phyloP scores from a whole-genome alignment of 1,140 invertebrate genomes.

The Adoxophyes honmai region DNA sequence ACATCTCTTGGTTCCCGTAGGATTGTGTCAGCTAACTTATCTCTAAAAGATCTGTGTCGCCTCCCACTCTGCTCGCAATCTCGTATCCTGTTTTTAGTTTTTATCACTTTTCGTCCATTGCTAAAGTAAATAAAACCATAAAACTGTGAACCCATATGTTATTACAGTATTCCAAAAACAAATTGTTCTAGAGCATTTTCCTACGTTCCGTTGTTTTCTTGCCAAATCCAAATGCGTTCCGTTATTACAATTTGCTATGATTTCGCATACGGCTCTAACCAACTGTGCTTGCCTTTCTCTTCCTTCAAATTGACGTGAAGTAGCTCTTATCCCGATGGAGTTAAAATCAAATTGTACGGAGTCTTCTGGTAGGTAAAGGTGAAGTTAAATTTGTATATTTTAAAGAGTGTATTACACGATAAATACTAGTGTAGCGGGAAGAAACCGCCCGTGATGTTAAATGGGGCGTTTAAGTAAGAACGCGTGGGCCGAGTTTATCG shows the following conservation, averaged over 20 bases:
- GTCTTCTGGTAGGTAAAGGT: too few species aligned
- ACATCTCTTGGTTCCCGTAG: too few species aligned
- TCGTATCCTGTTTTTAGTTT: too few species aligned
- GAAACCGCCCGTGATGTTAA: background rate
- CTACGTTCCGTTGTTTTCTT: background rate
- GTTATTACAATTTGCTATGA: slow-evolving; percentile 3
- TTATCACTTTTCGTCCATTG: too few species aligned
- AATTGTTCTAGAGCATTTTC: slow-evolving; percentile 4
- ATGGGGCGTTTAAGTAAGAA: slow-evolving; percentile 9
- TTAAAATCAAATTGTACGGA: too few species aligned
- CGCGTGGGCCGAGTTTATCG: background rate
- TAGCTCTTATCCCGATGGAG: too few species aligned
- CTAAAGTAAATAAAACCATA: too few species aligned
- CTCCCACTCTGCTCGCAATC: too few species aligned
- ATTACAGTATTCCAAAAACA: background rate
- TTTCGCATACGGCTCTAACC: background rate
- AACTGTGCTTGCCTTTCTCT: background rate
- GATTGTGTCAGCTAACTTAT: too few species aligned
- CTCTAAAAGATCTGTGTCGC: too few species aligned
- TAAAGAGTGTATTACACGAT: slow-evolving; percentile 1
- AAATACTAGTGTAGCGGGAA: background rate
- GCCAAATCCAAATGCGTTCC: background rate
- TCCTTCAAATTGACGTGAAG: too few species aligned
- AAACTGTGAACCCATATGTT: too few species aligned
- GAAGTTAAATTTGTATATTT: background rate